Conservation (phyloP, 2,797 vertebrate species). For the Enteromius paludinosus region DNA sequence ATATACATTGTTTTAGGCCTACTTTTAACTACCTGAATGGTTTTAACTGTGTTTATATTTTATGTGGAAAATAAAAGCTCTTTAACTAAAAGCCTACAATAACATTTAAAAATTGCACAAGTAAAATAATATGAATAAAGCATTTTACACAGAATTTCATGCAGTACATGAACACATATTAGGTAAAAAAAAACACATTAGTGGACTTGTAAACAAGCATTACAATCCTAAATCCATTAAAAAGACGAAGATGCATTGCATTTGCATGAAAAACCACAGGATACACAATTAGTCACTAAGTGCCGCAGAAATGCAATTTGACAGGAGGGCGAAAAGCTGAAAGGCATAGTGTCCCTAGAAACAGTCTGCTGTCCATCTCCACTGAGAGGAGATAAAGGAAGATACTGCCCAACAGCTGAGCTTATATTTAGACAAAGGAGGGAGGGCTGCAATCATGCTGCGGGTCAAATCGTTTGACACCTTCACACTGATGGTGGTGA, state of each 20-base stretch:
- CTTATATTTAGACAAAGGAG: conserved; percentile 49
- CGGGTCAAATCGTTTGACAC: conserved; percentile 35
- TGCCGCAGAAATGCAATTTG: conserved; percentile 6
- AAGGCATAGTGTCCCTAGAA: conserved; percentile 12
- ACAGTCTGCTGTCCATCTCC: conserved; percentile 9
- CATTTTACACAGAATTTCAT: not conserved
- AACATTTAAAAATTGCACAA: not conserved
- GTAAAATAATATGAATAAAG: not conserved
- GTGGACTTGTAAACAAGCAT: conserved; percentile 9
- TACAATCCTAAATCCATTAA: conserved; percentile 11
- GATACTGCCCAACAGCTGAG: conserved; percentile 22
- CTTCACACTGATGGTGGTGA: conserved; percentile 1
- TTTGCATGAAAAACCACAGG: conserved; percentile 16
- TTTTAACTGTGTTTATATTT: not conserved
- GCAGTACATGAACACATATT: not conserved
- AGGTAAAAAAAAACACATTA: not conserved
- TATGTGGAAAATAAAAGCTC: not conserved
- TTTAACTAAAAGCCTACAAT: not conserved
- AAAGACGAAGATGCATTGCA: not conserved
- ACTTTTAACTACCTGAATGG: not conserved
- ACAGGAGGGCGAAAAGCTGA: conserved; percentile 18
- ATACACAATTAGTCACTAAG: conserved; percentile 39
- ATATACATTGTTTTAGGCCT: not conserved
- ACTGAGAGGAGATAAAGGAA: conserved; percentile 25
- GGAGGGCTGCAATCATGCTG: conserved; percentile 21